phyloP scores from a whole-genome alignment of 2,888 invertebrate species.

The Heteropelma amictum region DNA sequence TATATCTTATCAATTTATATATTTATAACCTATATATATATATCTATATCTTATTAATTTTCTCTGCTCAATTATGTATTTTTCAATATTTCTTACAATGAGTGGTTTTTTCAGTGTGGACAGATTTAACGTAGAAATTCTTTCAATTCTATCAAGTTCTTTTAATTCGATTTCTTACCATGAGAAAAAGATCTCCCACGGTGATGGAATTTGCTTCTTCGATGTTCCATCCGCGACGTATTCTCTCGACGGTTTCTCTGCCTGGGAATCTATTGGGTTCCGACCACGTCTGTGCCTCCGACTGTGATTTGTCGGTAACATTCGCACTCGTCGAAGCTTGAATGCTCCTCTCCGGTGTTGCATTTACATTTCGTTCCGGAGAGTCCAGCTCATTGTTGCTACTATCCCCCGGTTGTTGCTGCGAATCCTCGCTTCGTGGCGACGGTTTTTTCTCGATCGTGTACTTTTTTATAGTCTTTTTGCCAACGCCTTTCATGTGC shows the following conservation, averaged over 20 bases:
- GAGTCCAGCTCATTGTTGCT: constrained; percentile 79
- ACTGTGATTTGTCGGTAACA: constrained; percentile 1
- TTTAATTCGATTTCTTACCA: constrained; percentile 80
- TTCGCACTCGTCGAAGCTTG: constrained; percentile 19
- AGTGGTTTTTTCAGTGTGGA: no score
- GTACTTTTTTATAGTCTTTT: constrained; percentile 75
- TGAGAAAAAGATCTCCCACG: constrained; percentile 93
- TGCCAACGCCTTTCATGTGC: constrained; percentile 72
- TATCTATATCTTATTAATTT: no score
- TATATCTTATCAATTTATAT: no score
- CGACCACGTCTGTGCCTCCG: constrained; percentile 27
- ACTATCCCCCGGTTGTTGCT: constrained; percentile 78
- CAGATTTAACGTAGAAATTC: no score
- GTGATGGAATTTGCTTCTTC: constrained; percentile 88
- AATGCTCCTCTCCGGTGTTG: constrained; percentile 73
- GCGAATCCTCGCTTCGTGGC: constrained; percentile 63
- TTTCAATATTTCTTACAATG: no score
- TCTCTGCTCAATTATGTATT: no score
- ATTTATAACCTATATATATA: no score
- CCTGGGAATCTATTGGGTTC: constrained; percentile 74
- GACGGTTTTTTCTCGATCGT: constrained; percentile 74
- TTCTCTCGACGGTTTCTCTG: constrained; percentile 76
- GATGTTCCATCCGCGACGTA: constrained; percentile 86
- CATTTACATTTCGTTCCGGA: constrained; percentile 77
- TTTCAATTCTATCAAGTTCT: no score